These are phyloP conservation scores for Lemur catta DNA, from an alignment of 2,797 vertebrate genomes.

Conservation along the genomic window DNA sequence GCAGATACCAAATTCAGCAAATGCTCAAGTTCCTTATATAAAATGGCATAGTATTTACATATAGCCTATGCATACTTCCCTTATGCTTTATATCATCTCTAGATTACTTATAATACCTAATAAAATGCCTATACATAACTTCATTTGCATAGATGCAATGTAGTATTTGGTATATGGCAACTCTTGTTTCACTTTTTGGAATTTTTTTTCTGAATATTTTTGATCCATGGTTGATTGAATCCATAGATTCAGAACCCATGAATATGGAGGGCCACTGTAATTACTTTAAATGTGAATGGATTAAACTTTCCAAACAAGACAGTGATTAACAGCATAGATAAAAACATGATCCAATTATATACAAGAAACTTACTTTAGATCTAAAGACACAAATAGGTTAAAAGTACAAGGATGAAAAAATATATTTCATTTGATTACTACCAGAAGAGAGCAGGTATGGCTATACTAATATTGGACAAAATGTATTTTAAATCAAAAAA, in stretches of 20 bases:
- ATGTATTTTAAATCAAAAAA: neutral
- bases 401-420: neutral
- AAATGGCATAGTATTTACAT: neutral
- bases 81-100: neutral
- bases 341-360: neutral
- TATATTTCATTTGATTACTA: neutral
- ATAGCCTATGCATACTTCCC: neutral
- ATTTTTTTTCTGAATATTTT: neutral
- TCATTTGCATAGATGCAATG: neutral
- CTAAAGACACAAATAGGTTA: neutral
- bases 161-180: neutral
- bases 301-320: neutral
- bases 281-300: neutral
- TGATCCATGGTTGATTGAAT: neutral
- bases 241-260: neutral
- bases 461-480: neutral
- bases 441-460: neutral
- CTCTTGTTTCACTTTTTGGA: neutral
- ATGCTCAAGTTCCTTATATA: neutral
- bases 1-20: neutral
- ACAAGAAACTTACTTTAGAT: neutral
- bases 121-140: neutral
- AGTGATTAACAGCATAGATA: neutral
- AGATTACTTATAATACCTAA: neutral
- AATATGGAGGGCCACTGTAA: neutral